Evolutionary conservation across 35 echinoderm and acorn worm species (phyloP), one percentile per base, ranked within the genome.

Genomic region (Apostichopus californicus): DNA sequence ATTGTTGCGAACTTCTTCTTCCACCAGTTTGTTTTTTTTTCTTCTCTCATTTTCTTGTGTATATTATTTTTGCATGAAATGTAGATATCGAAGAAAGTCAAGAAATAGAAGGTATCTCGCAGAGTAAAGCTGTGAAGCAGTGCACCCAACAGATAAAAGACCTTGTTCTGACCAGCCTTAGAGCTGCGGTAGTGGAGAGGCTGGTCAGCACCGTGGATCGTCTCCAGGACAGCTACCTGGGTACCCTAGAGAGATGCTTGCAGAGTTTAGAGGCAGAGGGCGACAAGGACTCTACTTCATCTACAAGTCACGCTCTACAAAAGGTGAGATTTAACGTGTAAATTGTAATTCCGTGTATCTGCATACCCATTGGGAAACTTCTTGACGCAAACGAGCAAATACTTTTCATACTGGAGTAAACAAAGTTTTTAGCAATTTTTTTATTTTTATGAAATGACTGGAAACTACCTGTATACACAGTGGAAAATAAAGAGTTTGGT

Each of bases 101-200:
- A 72, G 91, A 99, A 57, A 93, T 91, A 68, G 93, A 96, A 77
- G 89, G 89, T 8, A 92, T 94, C 73, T 70, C 80, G 7, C 86
- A 94, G 21, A 78, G 63, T 86, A 99, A 99, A 90, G 97, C 96
- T 15, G 94, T 99, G 15, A 94, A 95, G 80, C 89, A 90, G 59
- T 99, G 97, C 80, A 94, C 95, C 56, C 87, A 94, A 23, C 95
- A 96, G 89, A 99, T 99, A 59, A 95, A 99, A 70, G 97, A 99
- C 54, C 87, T 99, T 6, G 95, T 96, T 3, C 54, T 99, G 91
- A 92, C 87, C 34, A 83, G 86, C 12, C 88, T 99, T 24, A 96
- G 95, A 34, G 75, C 73, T 9, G 93, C 95, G 5, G 95, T 99
- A 53, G 95, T 96, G 6, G 95, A 96, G 65, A 94, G 92, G 56